Conservation (phyloP, 2,888 invertebrate species). For the Drymonia ruficornis region DNA sequence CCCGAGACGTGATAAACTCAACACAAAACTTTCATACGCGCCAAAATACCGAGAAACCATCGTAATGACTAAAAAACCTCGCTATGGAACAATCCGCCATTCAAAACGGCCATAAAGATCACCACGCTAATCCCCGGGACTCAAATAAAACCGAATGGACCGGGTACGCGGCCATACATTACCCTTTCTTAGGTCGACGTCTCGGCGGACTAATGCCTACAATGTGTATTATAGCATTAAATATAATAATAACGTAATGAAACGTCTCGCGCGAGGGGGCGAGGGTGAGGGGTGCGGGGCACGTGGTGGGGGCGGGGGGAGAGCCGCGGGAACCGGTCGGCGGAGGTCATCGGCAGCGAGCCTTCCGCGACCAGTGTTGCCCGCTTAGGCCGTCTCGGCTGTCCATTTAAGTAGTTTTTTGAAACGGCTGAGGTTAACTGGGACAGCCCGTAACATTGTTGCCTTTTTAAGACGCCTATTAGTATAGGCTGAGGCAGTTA, state of each 20-base stretch:
- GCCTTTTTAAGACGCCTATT: slow-evolving; percentile 53
- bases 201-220: slow-evolving; percentile 78
- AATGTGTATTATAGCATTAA: slow-evolving; percentile 84
- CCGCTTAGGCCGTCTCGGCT: slow-evolving; percentile 57
- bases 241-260: slow-evolving; percentile 85
- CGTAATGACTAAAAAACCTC: slow-evolving; percentile 46
- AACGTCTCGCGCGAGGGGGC: slow-evolving; percentile 70
- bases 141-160: slow-evolving; percentile 64
- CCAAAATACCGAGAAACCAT: slow-evolving; percentile 51
- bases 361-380: slow-evolving; percentile 81
- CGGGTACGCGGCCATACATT: slow-evolving; percentile 60
- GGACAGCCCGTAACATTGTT: slow-evolving; percentile 59
- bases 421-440: slow-evolving; percentile 56
- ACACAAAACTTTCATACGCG: slow-evolving; percentile 38
- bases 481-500: slow-evolving; percentile 42
- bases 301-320: slow-evolving; percentile 39
- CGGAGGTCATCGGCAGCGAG: slow-evolving; percentile 83
- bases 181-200: slow-evolving; percentile 70
- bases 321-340: slow-evolving; percentile 75
- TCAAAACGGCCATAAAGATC: slow-evolving; percentile 67
- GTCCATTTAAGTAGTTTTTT: slow-evolving; percentile 68
- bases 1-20: slow-evolving; percentile 46
- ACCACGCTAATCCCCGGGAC: slow-evolving; percentile 61
- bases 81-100: slow-evolving; percentile 65
- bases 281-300: slow-evolving; percentile 42